phyloP scores from a whole-genome alignment of 2,797 vertebrate species.

The Falco cherrug region DNA sequence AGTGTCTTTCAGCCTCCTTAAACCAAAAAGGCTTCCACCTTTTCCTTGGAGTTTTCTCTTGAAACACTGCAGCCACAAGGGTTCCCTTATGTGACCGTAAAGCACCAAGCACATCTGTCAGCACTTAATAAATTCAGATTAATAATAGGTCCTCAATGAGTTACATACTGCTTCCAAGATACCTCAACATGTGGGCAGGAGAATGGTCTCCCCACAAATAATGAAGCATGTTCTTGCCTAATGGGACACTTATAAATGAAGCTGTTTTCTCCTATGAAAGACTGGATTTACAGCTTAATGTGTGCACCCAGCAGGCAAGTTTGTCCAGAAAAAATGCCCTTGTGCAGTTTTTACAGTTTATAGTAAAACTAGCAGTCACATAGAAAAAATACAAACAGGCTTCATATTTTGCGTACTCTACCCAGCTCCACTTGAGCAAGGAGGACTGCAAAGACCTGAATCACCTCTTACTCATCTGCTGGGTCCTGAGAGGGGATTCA shows the following conservation, averaged over 20 bases:
- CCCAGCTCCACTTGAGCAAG: background rate
- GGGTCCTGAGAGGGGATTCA: background rate
- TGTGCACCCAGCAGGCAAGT: background rate
- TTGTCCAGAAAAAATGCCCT: background rate
- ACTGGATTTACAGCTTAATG: background rate
- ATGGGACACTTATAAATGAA: constrained; percentile 30
- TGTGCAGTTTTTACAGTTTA: background rate
- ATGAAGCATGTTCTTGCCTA: background rate
- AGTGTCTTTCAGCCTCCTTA: constrained; percentile 11
- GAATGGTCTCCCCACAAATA: constrained; percentile 32
- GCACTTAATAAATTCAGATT: constrained; percentile 56
- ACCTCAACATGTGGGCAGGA: constrained; percentile 5
- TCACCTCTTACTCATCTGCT: background rate
- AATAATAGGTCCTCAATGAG: constrained; percentile 52
- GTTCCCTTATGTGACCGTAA: constrained; percentile 42
- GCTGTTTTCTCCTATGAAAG: constrained; percentile 26
- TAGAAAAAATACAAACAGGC: background rate
- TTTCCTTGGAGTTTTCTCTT: constrained; percentile 13
- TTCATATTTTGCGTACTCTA: background rate
- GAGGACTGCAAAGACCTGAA: background rate
- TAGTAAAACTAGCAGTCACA: background rate
- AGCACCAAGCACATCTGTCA: constrained; percentile 22
- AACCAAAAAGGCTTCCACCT: background rate
- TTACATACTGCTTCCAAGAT: constrained; percentile 31
- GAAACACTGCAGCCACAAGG: constrained; percentile 34